These are phyloP conservation scores for Oncopeltus fasciatus DNA, from an alignment of 1,140 invertebrate genomes.

Conservation along the genomic window DNA sequence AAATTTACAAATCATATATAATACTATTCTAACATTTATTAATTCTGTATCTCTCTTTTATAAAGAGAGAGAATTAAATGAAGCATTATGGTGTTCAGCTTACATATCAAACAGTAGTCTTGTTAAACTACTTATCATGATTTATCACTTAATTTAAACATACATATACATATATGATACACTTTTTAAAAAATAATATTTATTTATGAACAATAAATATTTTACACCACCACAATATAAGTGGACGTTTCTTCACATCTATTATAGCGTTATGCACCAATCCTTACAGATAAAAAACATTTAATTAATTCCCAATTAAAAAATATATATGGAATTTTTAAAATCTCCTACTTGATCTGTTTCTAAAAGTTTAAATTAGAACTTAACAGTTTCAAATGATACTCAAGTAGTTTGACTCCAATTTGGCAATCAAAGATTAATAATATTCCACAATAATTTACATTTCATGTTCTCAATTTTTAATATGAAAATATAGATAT, in stretches of 20 bases:
- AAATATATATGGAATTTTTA: slow-evolving; percentile 2
- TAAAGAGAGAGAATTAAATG: background rate
- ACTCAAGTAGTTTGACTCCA: slow-evolving; percentile 4
- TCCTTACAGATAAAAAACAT: slow-evolving; percentile 1
- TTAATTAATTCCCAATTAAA: slow-evolving; percentile 3
- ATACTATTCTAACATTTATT: background rate
- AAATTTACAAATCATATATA: background rate
- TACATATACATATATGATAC: background rate
- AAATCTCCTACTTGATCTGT: background rate
- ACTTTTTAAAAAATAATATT: slow-evolving; percentile 5
- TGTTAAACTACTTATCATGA: no score
- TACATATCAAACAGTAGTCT: background rate
- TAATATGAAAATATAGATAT: slow-evolving; percentile 15
- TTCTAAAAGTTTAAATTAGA: background rate
- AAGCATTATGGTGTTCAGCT: slow-evolving; percentile 3
- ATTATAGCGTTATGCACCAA: slow-evolving; percentile 1
- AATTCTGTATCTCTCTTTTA: background rate
- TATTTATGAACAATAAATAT: slow-evolving; percentile 5
- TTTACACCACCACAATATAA: background rate
- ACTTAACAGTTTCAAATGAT: background rate
- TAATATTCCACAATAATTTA: slow-evolving; percentile 13
- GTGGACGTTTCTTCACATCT: slow-evolving; percentile 3
- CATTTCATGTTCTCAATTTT: slow-evolving; percentile 5
- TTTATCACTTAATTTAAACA: background rate
- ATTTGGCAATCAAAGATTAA: slow-evolving; percentile 11